Conservation (phyloP, 2,113 vertebrate species). For the Ramphastos sulfuratus region DNA sequence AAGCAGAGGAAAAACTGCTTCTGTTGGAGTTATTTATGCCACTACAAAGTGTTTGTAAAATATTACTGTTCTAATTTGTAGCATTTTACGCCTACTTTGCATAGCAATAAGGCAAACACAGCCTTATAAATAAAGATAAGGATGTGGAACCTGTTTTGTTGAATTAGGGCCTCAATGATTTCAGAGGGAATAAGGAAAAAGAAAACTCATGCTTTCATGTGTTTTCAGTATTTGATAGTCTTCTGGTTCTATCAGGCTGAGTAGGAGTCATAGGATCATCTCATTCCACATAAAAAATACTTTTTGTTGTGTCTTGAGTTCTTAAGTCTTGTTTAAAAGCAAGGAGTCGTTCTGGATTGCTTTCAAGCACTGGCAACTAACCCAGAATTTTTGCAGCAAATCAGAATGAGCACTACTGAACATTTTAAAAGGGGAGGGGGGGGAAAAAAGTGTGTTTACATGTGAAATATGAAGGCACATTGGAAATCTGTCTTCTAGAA, state of each 20-base stretch:
- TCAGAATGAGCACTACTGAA: background rate
- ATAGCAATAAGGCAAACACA: background rate
- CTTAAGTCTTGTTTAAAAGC: background rate
- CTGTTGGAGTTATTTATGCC: background rate
- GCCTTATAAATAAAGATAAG: background rate
- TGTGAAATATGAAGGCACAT: background rate
- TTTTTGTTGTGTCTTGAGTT: background rate
- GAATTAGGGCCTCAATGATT: background rate
- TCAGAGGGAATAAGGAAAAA: background rate
- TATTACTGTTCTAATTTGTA: background rate
- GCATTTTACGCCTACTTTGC: background rate
- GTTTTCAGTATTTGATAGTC: background rate
- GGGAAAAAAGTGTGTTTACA: conserved; percentile 13
- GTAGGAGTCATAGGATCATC: background rate
- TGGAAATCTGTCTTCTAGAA: background rate
- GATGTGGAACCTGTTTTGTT: background rate
- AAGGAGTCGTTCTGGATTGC: background rate
- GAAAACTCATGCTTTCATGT: background rate
- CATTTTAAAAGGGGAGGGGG: background rate
- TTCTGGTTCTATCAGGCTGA: background rate
- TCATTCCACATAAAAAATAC: background rate
- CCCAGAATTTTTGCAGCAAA: background rate
- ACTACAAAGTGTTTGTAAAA: background rate
- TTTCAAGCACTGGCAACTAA: background rate
- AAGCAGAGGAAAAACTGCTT: background rate